Evolutionary conservation across 2,797 vertebrate genomes (phyloP).

Genomic region (Sebastes iracundus): DNA sequence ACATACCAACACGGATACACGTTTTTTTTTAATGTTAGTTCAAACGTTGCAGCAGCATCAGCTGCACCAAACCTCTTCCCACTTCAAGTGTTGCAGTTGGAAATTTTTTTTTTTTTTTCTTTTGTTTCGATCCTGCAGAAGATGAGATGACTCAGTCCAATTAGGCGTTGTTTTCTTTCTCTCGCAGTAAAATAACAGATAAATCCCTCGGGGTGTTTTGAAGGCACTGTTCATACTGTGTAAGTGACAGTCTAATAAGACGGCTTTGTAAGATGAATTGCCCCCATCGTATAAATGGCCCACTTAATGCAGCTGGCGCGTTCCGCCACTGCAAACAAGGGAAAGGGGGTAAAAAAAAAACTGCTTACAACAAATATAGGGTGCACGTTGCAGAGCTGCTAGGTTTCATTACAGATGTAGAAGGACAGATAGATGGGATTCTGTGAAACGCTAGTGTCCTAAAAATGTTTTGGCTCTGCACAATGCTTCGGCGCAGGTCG

Average conservation of each 20-base stretch:
- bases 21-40: conserved; percentile 13
- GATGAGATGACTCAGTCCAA: conserved; percentile 80
- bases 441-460: conserved; percentile 40
- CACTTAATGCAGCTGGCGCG: conserved; percentile 79
- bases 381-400: conserved; percentile 54
- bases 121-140: conserved; percentile 53
- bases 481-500: conserved; percentile 4
- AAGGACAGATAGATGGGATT: conserved; percentile 61
- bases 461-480: conserved; percentile 47
- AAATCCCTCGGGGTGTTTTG: conserved; percentile 77
- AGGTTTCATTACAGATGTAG: conserved; percentile 64
- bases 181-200: conserved; percentile 76
- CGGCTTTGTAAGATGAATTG: conserved; percentile 82
- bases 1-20: conserved; percentile 27
- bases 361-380: conserved; percentile 67
- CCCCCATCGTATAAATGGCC: conserved; percentile 79
- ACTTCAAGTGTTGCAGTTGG: conserved; percentile 2
- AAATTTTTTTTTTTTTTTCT: background rate
- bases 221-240: conserved; percentile 79
- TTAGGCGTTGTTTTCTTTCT: conserved; percentile 77
- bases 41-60: conserved; percentile 19
- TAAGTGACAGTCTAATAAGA: conserved; percentile 84
- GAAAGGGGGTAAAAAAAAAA: conserved; percentile 31
- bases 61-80: conserved; percentile 10
- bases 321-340: conserved; percentile 67